Evolutionary conservation across 1,140 invertebrate genomes (phyloP), one percentile per base, ranked within the genome.

Genomic region (Heliconius congener): DNA sequence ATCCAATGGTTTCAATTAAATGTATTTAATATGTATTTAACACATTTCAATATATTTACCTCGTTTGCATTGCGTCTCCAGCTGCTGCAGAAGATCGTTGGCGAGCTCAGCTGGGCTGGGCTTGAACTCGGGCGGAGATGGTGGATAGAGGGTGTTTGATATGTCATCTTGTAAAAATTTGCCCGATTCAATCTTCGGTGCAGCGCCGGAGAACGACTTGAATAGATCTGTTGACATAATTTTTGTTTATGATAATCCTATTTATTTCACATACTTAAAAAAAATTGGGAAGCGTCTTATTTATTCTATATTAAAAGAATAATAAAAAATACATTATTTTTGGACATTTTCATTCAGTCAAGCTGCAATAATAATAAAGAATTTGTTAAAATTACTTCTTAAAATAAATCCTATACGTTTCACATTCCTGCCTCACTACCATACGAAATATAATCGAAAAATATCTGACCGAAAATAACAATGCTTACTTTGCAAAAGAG

Each of bases 51-150:
- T 30, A 66, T 30, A 79, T 37, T 6, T 70, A 95, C 94, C 94
- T 95, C 94, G 91, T 92, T 95, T 95, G 86, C 88, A 93, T 84
- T 90, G 88, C 74, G 86, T 91, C 77, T 95, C 94, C 80, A 95
- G 88, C 89, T 95, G 92, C 86, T 92, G 92, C 88, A 95, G 87
- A 80, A 95, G 89, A 85, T 94, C 91, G 85, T 87, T 90, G 72
- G 94, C 94, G 52, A 95, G 88, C 78, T 95, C 89, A 2, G 93
- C 92, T 78, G 88, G 90, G 70, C 83, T 90, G 66, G 91, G 91
- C 83, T 95, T 94, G 82, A 85, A 79, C 50, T 94, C 93, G 42
- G 87, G 86, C 66, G 93, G 92, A 8, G 93, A 94, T 3, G 91
- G 90, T 13, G 93, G 93, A 82, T 94, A 94, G 78, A 94, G 75